Percentiles rank a stretch among this genome's conserved stretches.
Evolutionary conservation across 37 sponge, comb jelly and placozoan genomes (phyloP).

Genomic region (Ephydatia muelleri): DNA sequence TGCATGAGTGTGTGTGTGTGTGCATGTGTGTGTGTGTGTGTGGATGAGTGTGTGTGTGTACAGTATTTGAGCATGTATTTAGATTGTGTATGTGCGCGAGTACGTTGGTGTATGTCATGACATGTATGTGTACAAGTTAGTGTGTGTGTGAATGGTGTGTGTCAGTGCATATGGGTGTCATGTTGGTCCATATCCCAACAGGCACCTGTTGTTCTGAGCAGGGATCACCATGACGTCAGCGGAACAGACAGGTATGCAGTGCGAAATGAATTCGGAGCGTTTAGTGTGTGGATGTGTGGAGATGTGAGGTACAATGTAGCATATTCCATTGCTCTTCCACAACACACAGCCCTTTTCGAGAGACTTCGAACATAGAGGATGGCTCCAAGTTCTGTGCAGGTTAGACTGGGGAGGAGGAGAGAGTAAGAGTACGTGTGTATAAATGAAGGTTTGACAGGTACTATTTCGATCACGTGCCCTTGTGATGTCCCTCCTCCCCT

Average conservation of each 20-base stretch:
- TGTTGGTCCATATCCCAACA: neutral
- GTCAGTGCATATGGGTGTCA: neutral
- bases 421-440: too few relatives aligned
- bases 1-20: neutral
- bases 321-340: neutral
- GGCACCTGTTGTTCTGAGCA: constrained; percentile 89
- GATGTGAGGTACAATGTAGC: neutral
- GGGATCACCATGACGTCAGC: constrained; percentile 99
- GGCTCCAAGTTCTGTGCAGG: constrained; percentile 98
- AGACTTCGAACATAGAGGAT: constrained; percentile 95
- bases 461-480: too few relatives aligned
- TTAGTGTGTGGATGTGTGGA: neutral
- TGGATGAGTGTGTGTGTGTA: neutral
- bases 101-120: neutral
- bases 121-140: too few relatives aligned
- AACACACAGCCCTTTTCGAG: constrained; percentile 87
- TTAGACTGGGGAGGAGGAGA: too few relatives aligned
- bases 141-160: constrained; percentile 3
- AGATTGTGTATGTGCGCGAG: neutral
- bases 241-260: constrained; percentile 98
- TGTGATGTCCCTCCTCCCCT: neutral
- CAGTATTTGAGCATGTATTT: too few relatives aligned
- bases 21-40: constrained; percentile 27
- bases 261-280: too few relatives aligned
- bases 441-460: too few relatives aligned